Evolutionary conservation across 1,140 invertebrate genomes (phyloP).

Genomic region (Antheraea pernyi): DNA sequence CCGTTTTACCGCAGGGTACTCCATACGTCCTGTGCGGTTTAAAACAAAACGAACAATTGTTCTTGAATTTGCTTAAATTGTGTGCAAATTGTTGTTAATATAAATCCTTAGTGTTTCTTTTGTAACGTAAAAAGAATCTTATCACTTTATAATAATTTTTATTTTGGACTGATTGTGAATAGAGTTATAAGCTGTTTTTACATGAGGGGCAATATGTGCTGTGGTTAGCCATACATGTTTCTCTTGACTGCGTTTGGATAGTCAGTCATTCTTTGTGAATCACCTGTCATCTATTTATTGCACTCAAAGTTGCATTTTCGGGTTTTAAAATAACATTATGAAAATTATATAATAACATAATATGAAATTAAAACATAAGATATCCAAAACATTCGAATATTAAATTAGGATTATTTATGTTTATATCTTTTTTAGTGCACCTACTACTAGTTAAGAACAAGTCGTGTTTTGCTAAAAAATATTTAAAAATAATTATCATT

Average conservation of each 20-base stretch:
- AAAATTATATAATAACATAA: too few relatives aligned
- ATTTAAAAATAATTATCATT: too few relatives aligned
- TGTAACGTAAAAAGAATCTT: conserved; percentile 10
- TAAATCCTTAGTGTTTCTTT: conserved; percentile 14
- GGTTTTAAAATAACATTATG: background rate
- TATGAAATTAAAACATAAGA: too few relatives aligned
- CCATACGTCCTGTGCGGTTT: conserved; percentile 53
- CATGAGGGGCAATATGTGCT: conserved; percentile 18
- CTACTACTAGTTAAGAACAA: too few relatives aligned
- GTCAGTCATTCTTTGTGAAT: conserved; percentile 8
- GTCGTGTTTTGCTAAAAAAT: too few relatives aligned
- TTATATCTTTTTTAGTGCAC: too few relatives aligned
- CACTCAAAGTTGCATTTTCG: background rate
- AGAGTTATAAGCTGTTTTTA: background rate
- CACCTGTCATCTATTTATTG: conserved; percentile 1
- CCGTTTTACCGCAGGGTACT: conserved; percentile 44
- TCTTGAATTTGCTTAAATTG: conserved; percentile 34
- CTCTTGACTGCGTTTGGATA: conserved; percentile 34
- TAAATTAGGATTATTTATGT: too few relatives aligned
- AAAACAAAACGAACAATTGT: conserved; percentile 35
- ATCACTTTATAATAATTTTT: conserved; percentile 1
- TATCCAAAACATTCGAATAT: too few relatives aligned
- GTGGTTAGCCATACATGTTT: conserved; percentile 50
- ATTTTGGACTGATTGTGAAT: background rate
- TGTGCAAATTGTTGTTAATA: conserved; percentile 33